phyloP scores from a whole-genome alignment of 1,140 invertebrate species.

The Sminthurides bifidus region DNA sequence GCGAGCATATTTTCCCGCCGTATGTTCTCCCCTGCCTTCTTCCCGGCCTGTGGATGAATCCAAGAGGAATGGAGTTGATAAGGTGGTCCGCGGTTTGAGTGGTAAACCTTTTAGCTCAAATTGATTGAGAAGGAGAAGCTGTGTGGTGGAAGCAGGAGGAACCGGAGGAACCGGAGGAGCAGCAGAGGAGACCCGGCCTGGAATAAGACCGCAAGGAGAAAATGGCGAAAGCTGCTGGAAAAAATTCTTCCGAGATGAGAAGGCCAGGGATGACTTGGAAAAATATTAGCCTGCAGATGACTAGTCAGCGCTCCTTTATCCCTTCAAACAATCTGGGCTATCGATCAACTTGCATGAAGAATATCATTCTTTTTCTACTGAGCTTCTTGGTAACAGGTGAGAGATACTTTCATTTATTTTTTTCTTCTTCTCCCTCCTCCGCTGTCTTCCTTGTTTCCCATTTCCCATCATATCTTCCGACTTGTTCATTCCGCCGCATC shows the following conservation, averaged over 20 bases:
- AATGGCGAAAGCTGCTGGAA: neutral
- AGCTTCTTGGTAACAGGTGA: conserved; percentile 9
- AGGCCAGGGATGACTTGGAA: neutral
- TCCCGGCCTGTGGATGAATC: too few species aligned
- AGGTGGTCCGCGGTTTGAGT: too few species aligned
- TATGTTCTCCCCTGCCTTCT: too few species aligned
- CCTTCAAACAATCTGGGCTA: conserved; percentile 7
- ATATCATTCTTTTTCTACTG: conserved; percentile 6
- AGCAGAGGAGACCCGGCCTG: neutral
- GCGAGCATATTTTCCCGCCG: too few species aligned
- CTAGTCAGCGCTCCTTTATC: conserved; percentile 1
- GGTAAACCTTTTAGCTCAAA: too few species aligned
- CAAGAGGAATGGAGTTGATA: too few species aligned
- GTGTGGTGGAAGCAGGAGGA: neutral
- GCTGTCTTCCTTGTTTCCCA: neutral
- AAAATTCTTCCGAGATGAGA: too few species aligned
- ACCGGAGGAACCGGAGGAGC: neutral
- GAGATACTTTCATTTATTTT: neutral
- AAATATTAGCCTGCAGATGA: conserved; percentile 6
- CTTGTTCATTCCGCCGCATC: neutral
- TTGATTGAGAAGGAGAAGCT: neutral
- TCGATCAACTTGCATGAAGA: conserved; percentile 7
- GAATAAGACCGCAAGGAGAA: neutral
- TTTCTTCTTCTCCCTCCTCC: neutral
- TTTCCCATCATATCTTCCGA: too few species aligned